Evolutionary conservation across 2,797 vertebrate species (phyloP).

Genomic region (Lemur catta): DNA sequence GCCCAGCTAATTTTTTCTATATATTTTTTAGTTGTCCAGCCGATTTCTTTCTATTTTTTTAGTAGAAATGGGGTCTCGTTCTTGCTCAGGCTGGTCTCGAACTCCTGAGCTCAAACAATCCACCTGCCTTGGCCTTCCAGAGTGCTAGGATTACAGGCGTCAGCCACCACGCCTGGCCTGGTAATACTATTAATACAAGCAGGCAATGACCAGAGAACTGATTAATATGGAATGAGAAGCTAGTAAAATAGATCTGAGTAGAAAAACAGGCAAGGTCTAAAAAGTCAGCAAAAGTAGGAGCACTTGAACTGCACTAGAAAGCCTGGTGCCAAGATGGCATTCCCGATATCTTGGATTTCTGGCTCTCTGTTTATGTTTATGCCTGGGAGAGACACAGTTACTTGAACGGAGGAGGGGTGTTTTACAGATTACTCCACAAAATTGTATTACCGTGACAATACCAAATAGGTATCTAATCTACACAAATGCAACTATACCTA

Average conservation of each 20-base stretch:
- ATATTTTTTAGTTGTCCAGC: too few relatives aligned
- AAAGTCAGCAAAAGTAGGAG: background rate
- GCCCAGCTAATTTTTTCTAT: too few relatives aligned
- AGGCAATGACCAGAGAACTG: background rate
- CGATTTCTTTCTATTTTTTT: too few relatives aligned
- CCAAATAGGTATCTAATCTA: background rate
- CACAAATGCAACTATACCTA: background rate
- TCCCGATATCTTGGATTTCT: background rate
- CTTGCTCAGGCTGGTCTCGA: too few relatives aligned
- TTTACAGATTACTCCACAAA: background rate
- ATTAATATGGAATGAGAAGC: background rate
- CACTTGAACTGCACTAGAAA: background rate
- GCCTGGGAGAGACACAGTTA: background rate
- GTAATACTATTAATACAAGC: background rate
- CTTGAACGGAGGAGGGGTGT: background rate
- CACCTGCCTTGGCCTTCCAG: too few relatives aligned
- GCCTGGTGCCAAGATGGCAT: background rate
- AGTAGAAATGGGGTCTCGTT: too few relatives aligned
- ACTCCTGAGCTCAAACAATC: too few relatives aligned
- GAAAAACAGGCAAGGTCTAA: background rate
- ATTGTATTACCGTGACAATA: background rate
- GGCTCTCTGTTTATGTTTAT: background rate
- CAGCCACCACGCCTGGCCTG: too few relatives aligned
- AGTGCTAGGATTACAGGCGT: too few relatives aligned
- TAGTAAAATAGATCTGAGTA: background rate